A percentile compares a stretch with the other conserved stretches of the same genome.
These are phyloP conservation scores for Lasiommata megera DNA, from an alignment of 2,888 invertebrate genomes.

Conservation along the genomic window DNA sequence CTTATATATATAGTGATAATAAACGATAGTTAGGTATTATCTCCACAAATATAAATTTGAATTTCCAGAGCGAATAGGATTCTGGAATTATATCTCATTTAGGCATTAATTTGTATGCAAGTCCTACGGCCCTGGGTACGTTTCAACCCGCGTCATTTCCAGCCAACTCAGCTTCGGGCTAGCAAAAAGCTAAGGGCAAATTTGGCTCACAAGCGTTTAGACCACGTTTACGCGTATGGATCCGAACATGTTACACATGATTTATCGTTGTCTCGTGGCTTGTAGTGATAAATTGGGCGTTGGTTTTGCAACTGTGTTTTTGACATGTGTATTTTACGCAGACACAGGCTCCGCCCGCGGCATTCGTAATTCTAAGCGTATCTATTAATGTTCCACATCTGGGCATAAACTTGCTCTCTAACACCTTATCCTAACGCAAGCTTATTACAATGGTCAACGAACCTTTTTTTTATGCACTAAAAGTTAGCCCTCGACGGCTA, in stretches of 20 bases:
- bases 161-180: slow-evolving; percentile 25
- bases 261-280: slow-evolving; percentile 7
- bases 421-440: too few species aligned
- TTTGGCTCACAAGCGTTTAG: slow-evolving; percentile 7
- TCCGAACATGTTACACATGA: slow-evolving; percentile 15
- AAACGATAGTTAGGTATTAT: not conserved
- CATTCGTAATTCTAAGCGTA: too few species aligned
- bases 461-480: too few species aligned
- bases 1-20: too few species aligned
- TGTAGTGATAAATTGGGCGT: slow-evolving; percentile 6
- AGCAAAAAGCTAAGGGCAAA: slow-evolving; percentile 30
- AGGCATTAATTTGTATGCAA: slow-evolving; percentile 75
- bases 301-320: slow-evolving; percentile 3
- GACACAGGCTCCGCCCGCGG: not conserved
- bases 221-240: slow-evolving; percentile 4
- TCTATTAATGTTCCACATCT: too few species aligned
- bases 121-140: slow-evolving; percentile 55
- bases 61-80: not conserved
- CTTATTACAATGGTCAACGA: too few species aligned
- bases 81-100: slow-evolving; percentile 49
- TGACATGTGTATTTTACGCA: not conserved
- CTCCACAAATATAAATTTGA: not conserved
- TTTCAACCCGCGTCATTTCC: slow-evolving; percentile 33
- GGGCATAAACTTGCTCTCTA: too few species aligned
- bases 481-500: too few species aligned